phyloP scores from a whole-genome alignment of 2,888 invertebrate genomes.

The Dascillus cervinus region DNA sequence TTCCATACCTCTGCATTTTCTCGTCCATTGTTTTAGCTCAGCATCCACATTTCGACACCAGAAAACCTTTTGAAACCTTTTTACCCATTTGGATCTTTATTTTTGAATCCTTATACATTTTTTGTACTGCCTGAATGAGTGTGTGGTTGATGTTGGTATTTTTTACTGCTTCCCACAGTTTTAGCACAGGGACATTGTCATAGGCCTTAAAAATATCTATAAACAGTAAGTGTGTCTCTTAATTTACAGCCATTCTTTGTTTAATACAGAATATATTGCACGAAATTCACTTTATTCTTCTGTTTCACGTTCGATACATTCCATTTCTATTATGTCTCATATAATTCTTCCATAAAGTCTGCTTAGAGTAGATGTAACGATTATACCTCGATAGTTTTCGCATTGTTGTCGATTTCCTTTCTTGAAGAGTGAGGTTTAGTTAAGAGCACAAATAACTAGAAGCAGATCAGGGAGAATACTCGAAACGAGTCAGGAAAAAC shows the following conservation, averaged over 20 bases:
- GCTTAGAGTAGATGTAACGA: conserved; percentile 6
- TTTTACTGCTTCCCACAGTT: conserved; percentile 1
- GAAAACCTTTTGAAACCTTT: conserved; percentile 3
- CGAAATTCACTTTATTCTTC: conserved; percentile 6
- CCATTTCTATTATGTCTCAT: conserved; percentile 5
- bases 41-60: conserved; percentile 3
- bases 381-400: conserved; percentile 6
- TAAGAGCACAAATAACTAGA: too few relatives aligned
- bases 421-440: not conserved
- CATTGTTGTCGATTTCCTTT: conserved; percentile 2
- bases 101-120: conserved; percentile 1
- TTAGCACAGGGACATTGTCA: not conserved
- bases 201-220: too few relatives aligned
- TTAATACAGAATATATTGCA: too few relatives aligned
- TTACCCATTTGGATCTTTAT: conserved; percentile 1
- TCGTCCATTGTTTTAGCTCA: conserved; percentile 7
- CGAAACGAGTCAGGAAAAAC: too few relatives aligned
- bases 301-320: conserved; percentile 4
- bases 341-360: conserved; percentile 6
- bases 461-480: too few relatives aligned
- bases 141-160: conserved; percentile 4
- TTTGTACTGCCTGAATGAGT: conserved; percentile 3
- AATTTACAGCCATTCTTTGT: too few relatives aligned
- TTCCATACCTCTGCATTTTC: conserved; percentile 8
- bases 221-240: not conserved